These are phyloP conservation scores for Gymnocephalus cernua DNA, from an alignment of 2,113 vertebrate species.

Conservation along the genomic window DNA sequence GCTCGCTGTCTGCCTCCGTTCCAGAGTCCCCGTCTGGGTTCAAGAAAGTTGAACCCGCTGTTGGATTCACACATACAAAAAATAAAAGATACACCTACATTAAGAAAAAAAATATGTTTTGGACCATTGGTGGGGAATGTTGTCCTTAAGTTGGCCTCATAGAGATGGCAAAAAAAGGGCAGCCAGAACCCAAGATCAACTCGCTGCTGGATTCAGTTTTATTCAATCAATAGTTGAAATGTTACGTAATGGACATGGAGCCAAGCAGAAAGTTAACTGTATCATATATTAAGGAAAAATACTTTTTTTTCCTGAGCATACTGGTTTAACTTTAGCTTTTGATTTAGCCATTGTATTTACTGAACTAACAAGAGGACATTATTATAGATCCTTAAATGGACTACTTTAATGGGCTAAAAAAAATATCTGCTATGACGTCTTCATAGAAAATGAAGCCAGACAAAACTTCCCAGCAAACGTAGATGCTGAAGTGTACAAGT, in stretches of 20 bases:
- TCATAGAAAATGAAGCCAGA: background rate
- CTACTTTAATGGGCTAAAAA: background rate
- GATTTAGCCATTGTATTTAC: background rate
- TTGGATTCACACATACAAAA: conserved; percentile 76
- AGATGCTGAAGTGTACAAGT: background rate
- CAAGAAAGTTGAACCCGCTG: conserved; percentile 96
- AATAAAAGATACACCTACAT: conserved; percentile 59
- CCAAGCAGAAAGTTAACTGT: background rate
- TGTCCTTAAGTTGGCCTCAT: conserved; percentile 5
- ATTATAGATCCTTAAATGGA: background rate
- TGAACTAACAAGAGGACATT: background rate
- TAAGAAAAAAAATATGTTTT: conserved; percentile 27
- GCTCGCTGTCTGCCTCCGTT: conserved; percentile 96
- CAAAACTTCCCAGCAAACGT: background rate
- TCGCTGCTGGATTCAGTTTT: background rate
- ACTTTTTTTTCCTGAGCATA: background rate
- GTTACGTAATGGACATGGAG: conserved; percentile 10
- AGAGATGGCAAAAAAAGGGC: background rate
- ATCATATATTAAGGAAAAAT: background rate
- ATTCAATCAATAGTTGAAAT: conserved; percentile 33
- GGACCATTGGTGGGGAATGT: conserved; percentile 17
- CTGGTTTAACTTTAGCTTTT: background rate
- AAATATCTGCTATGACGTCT: background rate
- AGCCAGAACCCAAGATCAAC: background rate
- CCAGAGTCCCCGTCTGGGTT: conserved; percentile 98